Evolutionary conservation across 2,888 invertebrate genomes (phyloP), one percentile per base, ranked within the genome.

Genomic region (Tribolium freemani): DNA sequence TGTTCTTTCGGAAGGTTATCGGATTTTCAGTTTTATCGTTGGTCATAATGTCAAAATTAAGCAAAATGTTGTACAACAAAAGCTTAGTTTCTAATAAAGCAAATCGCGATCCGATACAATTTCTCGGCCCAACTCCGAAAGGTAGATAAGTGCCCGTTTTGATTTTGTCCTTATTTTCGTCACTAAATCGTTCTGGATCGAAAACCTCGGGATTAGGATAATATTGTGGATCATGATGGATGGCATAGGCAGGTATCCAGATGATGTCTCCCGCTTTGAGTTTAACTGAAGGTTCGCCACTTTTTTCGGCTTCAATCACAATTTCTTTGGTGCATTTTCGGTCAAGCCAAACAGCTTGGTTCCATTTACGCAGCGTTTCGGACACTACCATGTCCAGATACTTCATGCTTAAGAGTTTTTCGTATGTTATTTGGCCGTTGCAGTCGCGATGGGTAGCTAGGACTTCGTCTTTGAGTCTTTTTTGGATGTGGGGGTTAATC

Each of bases 171-270:
- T 88, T 89, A 74, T 88, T 88, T 11, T 89, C 89, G 0, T 86
- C 86, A 75, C 87, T 86, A 78, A 90, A 90, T 66, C 90, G 84
- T 73, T 89, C 89, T 0, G 89, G 89, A 46, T 85, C 85, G 76
- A 89, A 89, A 57, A 85, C 84, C 0, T 87, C 80, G 0, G 91
- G 90, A 20, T 90, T 86, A 0, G 89, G 88, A 76, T 88, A 91
- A 75, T 87, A 85, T n/a, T 89, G 84, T 0, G 88, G 87, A 78
- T 91, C 90, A 83, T 87, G 88, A 64, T 90, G 90, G 4, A 90
- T 80, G 0, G 87, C 89, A 63, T 86, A 87, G 3, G 88, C 79
- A 0, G 89, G 88, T 68, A 90, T 84, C 6, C 84, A 86, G 1
- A 91, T 77, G 0, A 86, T 79, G 20, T 87, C 87, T 0, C 89